These are phyloP conservation scores for Hirtodrosophila trivittata DNA, from an alignment of 2,888 invertebrate genomes.

Conservation along the genomic window DNA sequence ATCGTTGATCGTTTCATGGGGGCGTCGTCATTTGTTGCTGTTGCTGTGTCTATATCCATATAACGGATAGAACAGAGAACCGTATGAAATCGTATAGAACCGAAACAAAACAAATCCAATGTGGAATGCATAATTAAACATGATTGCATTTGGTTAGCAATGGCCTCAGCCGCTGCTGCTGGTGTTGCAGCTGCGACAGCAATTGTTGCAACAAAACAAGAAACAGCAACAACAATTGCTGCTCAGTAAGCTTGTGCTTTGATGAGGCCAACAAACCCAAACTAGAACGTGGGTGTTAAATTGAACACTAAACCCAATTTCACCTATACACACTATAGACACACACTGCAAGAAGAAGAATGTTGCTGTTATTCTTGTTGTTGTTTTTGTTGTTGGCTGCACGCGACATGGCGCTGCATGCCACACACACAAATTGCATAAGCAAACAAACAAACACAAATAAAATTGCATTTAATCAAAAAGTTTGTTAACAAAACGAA, in stretches of 20 bases:
- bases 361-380: slow-evolving; percentile 26
- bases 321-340: slow-evolving; percentile 55
- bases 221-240: slow-evolving; percentile 38
- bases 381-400: slow-evolving; percentile 41
- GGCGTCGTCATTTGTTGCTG: slow-evolving; percentile 46
- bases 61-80: slow-evolving; percentile 38
- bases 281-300: slow-evolving; percentile 79
- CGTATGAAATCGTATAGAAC: slow-evolving; percentile 12
- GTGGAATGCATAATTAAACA: slow-evolving; percentile 77
- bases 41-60: slow-evolving; percentile 12
- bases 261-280: slow-evolving; percentile 75
- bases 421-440: slow-evolving; percentile 57
- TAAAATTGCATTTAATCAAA: slow-evolving; percentile 17
- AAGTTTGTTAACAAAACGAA: background rate
- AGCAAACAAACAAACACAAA: slow-evolving; percentile 41
- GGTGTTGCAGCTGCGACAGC: slow-evolving; percentile 35
- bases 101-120: slow-evolving; percentile 58
- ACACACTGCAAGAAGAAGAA: slow-evolving; percentile 20
- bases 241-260: slow-evolving; percentile 21
- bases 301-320: slow-evolving; percentile 77
- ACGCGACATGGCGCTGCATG: slow-evolving; percentile 58
- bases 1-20: slow-evolving; percentile 22
- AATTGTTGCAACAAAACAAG: slow-evolving; percentile 39
- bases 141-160: slow-evolving; percentile 60
- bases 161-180: slow-evolving; percentile 21